Conservation (phyloP, 2,113 vertebrate species). For the Dicaeum eximium region DNA sequence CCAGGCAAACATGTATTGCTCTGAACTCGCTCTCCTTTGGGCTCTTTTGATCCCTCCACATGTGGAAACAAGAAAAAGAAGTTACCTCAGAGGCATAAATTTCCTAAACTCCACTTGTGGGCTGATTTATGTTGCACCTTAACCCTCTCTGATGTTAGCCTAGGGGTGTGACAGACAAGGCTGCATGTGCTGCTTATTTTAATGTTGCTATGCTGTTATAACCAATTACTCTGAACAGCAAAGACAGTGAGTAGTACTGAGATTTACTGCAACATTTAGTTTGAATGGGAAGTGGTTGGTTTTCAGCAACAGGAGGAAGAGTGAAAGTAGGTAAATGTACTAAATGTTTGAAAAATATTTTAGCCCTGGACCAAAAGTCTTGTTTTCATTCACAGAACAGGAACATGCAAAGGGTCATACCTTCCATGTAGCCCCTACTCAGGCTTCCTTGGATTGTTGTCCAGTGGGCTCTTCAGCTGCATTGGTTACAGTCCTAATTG, state of each 20-base stretch:
- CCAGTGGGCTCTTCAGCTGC: neutral
- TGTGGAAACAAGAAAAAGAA: neutral
- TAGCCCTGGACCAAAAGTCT: neutral
- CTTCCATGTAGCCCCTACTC: neutral
- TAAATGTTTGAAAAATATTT: neutral
- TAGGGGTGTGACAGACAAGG: neutral
- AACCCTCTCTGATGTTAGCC: neutral
- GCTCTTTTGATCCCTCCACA: neutral
- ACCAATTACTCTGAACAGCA: neutral
- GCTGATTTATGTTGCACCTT: neutral
- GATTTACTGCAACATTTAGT: neutral
- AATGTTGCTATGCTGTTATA: neutral
- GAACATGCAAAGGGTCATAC: neutral
- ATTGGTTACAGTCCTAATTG: neutral
- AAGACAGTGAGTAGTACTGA: neutral
- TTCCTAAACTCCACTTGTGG: neutral
- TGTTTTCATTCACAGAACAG: neutral
- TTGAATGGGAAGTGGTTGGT: neutral
- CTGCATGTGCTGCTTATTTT: neutral
- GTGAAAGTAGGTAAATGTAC: neutral
- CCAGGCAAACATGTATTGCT: neutral
- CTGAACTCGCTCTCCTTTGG: accelerated
- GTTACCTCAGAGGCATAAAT: neutral
- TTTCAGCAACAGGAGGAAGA: neutral
- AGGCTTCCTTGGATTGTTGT: neutral